These are phyloP conservation scores for Miniopterus natalensis DNA, from an alignment of 2,113 vertebrate genomes.

Conservation along the genomic window DNA sequence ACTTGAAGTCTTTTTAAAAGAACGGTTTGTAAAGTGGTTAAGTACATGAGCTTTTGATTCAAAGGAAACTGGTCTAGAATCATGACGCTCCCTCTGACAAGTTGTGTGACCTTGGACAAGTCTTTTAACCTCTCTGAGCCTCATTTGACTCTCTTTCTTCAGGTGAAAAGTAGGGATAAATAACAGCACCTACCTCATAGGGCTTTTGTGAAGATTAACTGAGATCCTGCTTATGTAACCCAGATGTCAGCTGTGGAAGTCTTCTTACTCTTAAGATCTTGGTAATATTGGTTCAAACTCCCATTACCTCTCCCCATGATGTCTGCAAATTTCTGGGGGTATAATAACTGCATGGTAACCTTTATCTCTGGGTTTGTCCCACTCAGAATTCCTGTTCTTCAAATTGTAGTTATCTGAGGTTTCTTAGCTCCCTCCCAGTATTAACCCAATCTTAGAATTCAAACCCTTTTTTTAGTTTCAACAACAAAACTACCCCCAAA, in stretches of 20 bases:
- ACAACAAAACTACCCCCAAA: not conserved
- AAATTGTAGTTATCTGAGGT: not conserved
- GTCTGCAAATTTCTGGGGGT: not conserved
- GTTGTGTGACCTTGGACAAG: conserved; percentile 11
- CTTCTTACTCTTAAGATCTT: not conserved
- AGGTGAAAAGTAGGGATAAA: conserved; percentile 14
- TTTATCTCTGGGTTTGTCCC: not conserved
- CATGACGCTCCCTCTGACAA: not conserved
- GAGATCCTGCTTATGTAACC: not conserved
- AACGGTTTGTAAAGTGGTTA: not conserved
- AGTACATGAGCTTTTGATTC: not conserved
- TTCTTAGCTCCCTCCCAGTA: not conserved
- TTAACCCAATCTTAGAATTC: not conserved
- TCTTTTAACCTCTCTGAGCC: not conserved
- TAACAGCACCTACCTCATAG: not conserved
- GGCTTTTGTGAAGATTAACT: not conserved
- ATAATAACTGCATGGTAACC: not conserved
- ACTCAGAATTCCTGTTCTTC: not conserved
- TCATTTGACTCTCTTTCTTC: conserved; percentile 3
- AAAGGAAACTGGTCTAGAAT: not conserved
- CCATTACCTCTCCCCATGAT: not conserved
- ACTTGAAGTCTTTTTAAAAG: not conserved
- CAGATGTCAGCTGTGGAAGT: not conserved
- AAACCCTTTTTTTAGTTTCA: conserved; percentile 1
- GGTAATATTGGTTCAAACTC: not conserved